Evolutionary conservation across 2,888 invertebrate species (phyloP).

Genomic region (Drepanosiphum platanoidis): DNA sequence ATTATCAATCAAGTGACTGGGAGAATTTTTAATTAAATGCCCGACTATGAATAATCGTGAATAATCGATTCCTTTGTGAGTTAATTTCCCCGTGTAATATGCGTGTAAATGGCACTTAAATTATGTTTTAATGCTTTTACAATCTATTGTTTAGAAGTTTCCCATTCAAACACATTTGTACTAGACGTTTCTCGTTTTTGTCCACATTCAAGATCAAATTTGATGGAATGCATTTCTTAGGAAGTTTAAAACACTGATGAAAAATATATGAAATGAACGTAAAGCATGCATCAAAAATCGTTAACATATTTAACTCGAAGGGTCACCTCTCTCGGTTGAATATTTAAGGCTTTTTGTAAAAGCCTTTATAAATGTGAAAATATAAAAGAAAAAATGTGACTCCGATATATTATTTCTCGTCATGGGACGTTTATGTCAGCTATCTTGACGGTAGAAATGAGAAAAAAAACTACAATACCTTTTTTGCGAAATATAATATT

Average conservation of each 20-base stretch:
- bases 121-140: not conserved
- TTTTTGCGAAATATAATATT: too few relatives aligned
- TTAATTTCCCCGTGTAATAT: not conserved
- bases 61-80: not conserved
- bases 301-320: conserved; percentile 1
- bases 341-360: not conserved
- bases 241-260: too few relatives aligned
- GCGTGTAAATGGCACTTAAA: not conserved
- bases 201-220: too few relatives aligned
- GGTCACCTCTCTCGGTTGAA: not conserved
- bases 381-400: too few relatives aligned
- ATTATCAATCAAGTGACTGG: not conserved
- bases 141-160: not conserved
- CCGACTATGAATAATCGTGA: not conserved
- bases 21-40: not conserved
- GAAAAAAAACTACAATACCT: too few relatives aligned
- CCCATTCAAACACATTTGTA: not conserved
- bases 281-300: not conserved
- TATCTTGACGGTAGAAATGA: too few relatives aligned
- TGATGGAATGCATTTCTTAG: too few relatives aligned
- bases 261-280: too few relatives aligned
- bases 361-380: conserved; percentile 10
- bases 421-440: too few relatives aligned
- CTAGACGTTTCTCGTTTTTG: too few relatives aligned
- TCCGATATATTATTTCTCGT: conserved; percentile 3